Evolutionary conservation across 2,797 vertebrate species (phyloP).

Genomic region (Rhinichthys osculus): DNA sequence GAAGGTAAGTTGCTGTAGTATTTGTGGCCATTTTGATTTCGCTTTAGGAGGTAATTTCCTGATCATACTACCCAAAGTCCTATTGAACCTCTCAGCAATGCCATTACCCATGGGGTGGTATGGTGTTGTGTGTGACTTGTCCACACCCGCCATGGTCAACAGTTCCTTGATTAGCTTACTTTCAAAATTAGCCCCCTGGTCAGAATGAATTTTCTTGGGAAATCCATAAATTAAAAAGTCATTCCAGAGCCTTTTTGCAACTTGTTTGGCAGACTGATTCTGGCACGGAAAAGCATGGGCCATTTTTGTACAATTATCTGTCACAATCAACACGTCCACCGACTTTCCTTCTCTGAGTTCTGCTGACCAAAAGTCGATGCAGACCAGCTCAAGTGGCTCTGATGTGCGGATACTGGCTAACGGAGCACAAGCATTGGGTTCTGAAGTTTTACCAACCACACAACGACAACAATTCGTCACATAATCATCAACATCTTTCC

Average conservation of each 20-base stretch:
- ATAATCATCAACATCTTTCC: no score
- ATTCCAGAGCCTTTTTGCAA: background rate
- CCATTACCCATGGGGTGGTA: conserved; percentile 17
- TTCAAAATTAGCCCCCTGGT: conserved; percentile 47
- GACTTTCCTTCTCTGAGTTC: no score
- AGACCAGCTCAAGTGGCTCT: no score
- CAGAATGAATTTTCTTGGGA: conserved; percentile 36
- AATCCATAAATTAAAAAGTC: background rate
- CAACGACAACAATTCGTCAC: no score
- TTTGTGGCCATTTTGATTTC: background rate
- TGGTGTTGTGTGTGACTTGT: conserved; percentile 12
- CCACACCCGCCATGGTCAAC: background rate
- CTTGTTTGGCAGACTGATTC: background rate
- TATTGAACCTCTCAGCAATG: background rate
- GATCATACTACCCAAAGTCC: conserved; percentile 21
- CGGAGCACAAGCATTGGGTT: no score
- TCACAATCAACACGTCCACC: no score
- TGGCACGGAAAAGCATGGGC: no score
- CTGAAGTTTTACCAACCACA: no score
- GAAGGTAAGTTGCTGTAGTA: conserved; percentile 41
- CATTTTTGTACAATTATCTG: no score
- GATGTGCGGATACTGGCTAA: no score
- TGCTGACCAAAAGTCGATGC: no score
- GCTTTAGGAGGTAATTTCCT: background rate
- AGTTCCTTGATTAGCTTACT: conserved; percentile 14